Conservation (phyloP, 37 sponge, comb jelly and placozoan species). For the Oopsacas minuta region DNA sequence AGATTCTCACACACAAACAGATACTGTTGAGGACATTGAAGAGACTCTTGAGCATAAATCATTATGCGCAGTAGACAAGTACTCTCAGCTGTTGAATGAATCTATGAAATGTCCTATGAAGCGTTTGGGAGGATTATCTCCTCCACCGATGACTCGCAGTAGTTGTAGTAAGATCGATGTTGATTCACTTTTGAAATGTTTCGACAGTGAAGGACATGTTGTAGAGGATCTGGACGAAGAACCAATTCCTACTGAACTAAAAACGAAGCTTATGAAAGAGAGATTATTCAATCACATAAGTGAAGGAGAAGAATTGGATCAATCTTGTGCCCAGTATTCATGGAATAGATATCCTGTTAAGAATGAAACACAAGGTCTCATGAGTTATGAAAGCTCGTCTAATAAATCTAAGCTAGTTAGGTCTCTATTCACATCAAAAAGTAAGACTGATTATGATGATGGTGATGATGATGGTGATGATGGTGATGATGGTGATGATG, state of each 20-base stretch:
- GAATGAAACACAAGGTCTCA: not conserved
- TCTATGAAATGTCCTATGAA: not conserved
- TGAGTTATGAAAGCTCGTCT: not conserved
- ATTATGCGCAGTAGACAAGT: not conserved
- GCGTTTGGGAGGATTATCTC: not conserved
- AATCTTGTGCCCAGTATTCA: not conserved
- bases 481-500: not conserved
- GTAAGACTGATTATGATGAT: no score
- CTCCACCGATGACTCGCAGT: not conserved
- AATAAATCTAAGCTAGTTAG: not conserved
- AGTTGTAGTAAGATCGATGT: not conserved
- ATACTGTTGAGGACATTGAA: not conserved
- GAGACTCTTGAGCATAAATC: not conserved
- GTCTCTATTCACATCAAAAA: not conserved
- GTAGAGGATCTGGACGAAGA: not conserved
- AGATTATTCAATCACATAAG: not conserved
- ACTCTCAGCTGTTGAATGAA: not conserved
- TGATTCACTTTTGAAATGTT: not conserved
- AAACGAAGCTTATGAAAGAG: not conserved
- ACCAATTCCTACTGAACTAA: not conserved
- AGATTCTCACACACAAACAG: not conserved
- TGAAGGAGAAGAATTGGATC: not conserved
- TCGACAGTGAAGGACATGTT: not conserved
- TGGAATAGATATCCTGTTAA: not conserved
- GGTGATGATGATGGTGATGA: no score